Evolutionary conservation across 2,888 invertebrate genomes (phyloP), one percentile per base, ranked within the genome.

Genomic region (Sesamia inferens): DNA sequence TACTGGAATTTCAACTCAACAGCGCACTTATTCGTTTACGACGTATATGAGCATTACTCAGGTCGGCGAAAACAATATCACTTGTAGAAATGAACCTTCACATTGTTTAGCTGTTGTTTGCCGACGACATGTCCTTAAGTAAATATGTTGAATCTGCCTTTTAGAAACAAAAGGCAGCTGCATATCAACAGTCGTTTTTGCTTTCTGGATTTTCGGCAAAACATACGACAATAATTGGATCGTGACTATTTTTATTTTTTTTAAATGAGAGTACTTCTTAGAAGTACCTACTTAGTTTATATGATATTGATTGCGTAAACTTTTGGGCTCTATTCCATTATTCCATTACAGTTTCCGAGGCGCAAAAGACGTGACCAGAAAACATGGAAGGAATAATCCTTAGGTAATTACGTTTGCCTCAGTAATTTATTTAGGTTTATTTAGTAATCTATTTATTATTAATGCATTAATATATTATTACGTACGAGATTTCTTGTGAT

Each of bases 281-380:
- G 59, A 75, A 6, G 31, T 16, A 31, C 51, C n/a, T 10, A 51
- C 58, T 31, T 59, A 57, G 62, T 76, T 79, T 81, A 84, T 84
- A 79, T 70, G 71, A 83, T 86, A 87, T 86, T 86, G 85, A 86
- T 88, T 81, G 78, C 71, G 73, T 74, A 85, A 89, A 90, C 86
- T 89, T 89, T 86, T 72, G 74, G 86, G 80, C 51, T 85, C 72
- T 78, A 86, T 88, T 85, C 80, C 85, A 83, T 85, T 78, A 86
- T 88, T 85, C 80, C 85, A 83, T 85, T 85, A 89, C 70, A 78
- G 79, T 79, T 81, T 85, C 77, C 74, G 72, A 78, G 82, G 80
- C 79, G 72, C 79, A 70, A 64, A 74, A 81, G 69, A 81, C 89
- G 90, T 91, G 90, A 90, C 87, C 84, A 85, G 90, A 88, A 88